Evolutionary conservation across 1,140 invertebrate species (phyloP).

Genomic region (Sminthurides bifidus): DNA sequence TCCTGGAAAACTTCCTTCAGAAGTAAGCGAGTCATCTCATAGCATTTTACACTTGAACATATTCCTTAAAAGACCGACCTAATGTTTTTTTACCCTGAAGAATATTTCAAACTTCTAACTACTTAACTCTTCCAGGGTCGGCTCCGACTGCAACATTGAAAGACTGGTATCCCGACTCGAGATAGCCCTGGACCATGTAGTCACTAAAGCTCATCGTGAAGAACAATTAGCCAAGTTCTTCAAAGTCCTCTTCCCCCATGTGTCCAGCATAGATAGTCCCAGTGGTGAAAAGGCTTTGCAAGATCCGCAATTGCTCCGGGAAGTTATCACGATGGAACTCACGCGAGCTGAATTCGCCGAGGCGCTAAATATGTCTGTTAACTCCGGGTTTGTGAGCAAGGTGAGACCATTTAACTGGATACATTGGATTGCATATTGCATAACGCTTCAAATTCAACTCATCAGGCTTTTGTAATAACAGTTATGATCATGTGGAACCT

Average conservation of each 20-base stretch:
- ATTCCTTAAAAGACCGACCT: neutral
- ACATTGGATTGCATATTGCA: no score
- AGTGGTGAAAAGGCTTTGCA: slow-evolving; percentile 37
- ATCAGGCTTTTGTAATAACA: slow-evolving; percentile 11
- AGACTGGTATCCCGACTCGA: no score
- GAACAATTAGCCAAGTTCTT: slow-evolving; percentile 44
- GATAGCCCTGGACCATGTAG: slow-evolving; percentile 35
- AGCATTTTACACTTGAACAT: neutral
- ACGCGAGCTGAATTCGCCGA: slow-evolving; percentile 49
- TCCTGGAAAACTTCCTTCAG: slow-evolving; percentile 1
- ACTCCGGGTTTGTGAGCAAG: slow-evolving; percentile 46
- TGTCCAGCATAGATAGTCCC: slow-evolving; percentile 39
- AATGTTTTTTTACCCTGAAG: neutral
- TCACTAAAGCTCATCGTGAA: slow-evolving; percentile 41
- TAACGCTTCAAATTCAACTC: no score
- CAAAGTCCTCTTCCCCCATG: slow-evolving; percentile 41
- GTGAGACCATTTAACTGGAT: slow-evolving; percentile 22
- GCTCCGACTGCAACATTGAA: slow-evolving; percentile 32
- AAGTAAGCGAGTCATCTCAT: slow-evolving; percentile 5
- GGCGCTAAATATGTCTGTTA: slow-evolving; percentile 43
- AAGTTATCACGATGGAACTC: slow-evolving; percentile 43
- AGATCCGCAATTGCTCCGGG: slow-evolving; percentile 38
- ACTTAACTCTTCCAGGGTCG: neutral
- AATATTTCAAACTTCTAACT: neutral
- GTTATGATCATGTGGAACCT: neutral